Evolutionary conservation across 2,888 invertebrate genomes (phyloP).

Genomic region (Muscina levida): DNA sequence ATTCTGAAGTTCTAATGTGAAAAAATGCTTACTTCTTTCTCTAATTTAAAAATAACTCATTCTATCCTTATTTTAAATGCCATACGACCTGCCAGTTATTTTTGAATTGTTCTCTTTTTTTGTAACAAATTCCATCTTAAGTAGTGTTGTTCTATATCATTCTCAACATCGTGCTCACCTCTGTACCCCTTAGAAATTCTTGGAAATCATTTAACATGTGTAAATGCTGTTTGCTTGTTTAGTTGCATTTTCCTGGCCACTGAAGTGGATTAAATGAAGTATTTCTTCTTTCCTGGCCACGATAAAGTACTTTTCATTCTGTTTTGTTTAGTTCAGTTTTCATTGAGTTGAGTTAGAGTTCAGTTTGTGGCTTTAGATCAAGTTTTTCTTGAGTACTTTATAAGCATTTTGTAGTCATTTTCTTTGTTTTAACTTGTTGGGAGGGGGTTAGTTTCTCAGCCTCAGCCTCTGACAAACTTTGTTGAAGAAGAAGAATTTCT

Average conservation of each 20-base stretch:
- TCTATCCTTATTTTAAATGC: too few relatives aligned
- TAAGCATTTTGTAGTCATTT: constrained; percentile 32
- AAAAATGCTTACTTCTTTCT: too few relatives aligned
- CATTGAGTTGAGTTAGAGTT: constrained; percentile 26
- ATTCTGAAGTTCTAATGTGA: too few relatives aligned
- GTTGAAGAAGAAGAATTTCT: constrained; percentile 19
- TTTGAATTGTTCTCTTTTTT: too few relatives aligned
- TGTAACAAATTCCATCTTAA: too few relatives aligned
- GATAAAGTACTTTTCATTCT: constrained; percentile 27
- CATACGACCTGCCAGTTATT: too few relatives aligned
- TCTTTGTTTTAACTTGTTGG: constrained; percentile 5
- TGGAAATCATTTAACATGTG: neutral
- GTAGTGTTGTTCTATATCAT: too few relatives aligned
- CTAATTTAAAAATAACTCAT: too few relatives aligned
- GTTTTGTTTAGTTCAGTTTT: constrained; percentile 11
- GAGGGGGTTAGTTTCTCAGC: neutral
- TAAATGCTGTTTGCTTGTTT: neutral
- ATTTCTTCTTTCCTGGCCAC: constrained; percentile 36
- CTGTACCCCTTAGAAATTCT: neutral
- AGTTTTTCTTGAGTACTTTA: constrained; percentile 34
- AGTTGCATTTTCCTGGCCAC: constrained; percentile 18
- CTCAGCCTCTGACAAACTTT: too few relatives aligned
- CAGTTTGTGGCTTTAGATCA: neutral
- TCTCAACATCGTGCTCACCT: too few relatives aligned
- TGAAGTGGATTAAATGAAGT: constrained; percentile 52